phyloP scores from a whole-genome alignment of 2,888 invertebrate genomes.

The Drosophila planitibia region DNA sequence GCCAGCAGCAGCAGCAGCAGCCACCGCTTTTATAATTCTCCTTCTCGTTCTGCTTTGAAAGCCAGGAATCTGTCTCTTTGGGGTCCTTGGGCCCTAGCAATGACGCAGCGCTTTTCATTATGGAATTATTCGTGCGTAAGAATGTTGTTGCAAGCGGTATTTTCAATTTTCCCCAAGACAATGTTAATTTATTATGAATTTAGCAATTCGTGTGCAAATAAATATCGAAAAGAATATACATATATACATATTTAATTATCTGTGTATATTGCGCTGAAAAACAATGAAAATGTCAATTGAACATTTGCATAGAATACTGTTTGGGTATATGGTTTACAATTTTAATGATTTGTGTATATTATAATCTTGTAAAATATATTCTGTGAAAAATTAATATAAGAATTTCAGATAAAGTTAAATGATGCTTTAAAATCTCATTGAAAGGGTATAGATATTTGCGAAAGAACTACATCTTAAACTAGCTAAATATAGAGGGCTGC shows the following conservation, averaged over 20 bases:
- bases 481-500: not conserved
- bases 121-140: slow-evolving; percentile 80
- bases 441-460: not conserved
- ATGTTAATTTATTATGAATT: slow-evolving; percentile 79
- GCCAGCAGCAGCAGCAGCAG: slow-evolving; percentile 14
- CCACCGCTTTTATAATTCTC: not conserved
- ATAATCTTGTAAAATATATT: no score
- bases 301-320: slow-evolving; percentile 44
- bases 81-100: slow-evolving; percentile 27
- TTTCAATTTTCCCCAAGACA: slow-evolving; percentile 71
- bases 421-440: not conserved
- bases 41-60: not conserved
- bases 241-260: slow-evolving; percentile 40
- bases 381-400: no score
- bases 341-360: slow-evolving; percentile 29
- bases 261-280: slow-evolving; percentile 19
- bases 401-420: no score
- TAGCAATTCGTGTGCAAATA: slow-evolving; percentile 79
- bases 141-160: slow-evolving; percentile 71
- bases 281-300: slow-evolving; percentile 62
- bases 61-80: slow-evolving; percentile 34
- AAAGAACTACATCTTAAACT: not conserved
- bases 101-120: slow-evolving; percentile 72
- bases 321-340: not conserved
- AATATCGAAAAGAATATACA: slow-evolving; percentile 40